Evolutionary conservation across 2,888 invertebrate species (phyloP).

Genomic region (Dorcus parallelipipedus): DNA sequence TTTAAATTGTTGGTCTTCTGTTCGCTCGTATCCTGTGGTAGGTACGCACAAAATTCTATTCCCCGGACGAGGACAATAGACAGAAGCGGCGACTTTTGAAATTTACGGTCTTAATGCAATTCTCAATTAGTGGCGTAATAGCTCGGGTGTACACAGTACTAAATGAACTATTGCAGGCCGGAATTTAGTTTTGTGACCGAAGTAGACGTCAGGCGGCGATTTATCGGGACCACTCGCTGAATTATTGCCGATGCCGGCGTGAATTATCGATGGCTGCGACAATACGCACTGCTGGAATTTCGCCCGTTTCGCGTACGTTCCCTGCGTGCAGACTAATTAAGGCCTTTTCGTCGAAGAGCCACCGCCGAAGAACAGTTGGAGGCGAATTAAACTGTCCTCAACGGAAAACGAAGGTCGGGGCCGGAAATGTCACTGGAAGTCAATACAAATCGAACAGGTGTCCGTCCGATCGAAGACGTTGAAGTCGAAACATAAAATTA

Average conservation of each 20-base stretch:
- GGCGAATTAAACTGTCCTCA: background rate
- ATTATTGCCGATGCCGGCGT: slow-evolving; percentile 26
- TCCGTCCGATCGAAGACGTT: slow-evolving; percentile 2
- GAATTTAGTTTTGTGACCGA: slow-evolving; percentile 48
- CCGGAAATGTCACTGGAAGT: slow-evolving; percentile 29
- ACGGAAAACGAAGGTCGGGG: slow-evolving; percentile 3
- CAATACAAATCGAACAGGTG: slow-evolving; percentile 31
- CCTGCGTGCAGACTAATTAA: background rate
- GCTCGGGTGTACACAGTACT: slow-evolving; percentile 50
- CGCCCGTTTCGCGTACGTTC: background rate
- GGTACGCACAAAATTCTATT: slow-evolving; percentile 9
- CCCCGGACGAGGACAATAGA: slow-evolving; percentile 43
- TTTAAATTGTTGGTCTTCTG: no score
- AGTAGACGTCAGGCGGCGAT: slow-evolving; percentile 33
- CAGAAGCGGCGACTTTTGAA: slow-evolving; percentile 48
- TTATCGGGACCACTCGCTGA: slow-evolving; percentile 33
- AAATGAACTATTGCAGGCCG: slow-evolving; percentile 48
- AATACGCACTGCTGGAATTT: background rate
- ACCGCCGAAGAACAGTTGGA: no score
- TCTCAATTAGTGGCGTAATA: slow-evolving; percentile 67
- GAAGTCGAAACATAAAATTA: no score
- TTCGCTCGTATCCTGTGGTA: background rate
- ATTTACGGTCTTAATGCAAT: slow-evolving; percentile 66
- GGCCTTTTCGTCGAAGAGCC: no score
- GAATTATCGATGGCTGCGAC: slow-evolving; percentile 13